Evolutionary conservation across 2,888 invertebrate species (phyloP), one percentile per base, ranked within the genome.

Genomic region (Nomada fabriciana): DNA sequence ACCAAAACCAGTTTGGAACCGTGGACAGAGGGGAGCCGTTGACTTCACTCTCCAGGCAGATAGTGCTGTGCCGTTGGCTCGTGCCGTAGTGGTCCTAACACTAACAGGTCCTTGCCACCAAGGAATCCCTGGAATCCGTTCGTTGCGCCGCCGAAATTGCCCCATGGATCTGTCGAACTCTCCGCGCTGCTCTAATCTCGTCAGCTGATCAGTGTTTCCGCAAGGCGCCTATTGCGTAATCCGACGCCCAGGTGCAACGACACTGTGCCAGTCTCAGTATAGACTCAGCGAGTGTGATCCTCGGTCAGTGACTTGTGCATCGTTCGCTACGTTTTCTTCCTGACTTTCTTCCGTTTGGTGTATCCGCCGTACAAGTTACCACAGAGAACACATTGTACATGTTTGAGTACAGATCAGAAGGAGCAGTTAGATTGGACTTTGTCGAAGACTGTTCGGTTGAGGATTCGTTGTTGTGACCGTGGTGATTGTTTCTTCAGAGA

Each of bases 51-150:
- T 89, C 86, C 80, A 82, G 89, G 87, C 93, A 94, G 94, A 94
- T 94, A 93, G 94, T 93, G 91, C 89, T 92, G 93, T 92, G 94
- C 93, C 93, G 94, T 94, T 93, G 94, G 91, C 92, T 92, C 93
- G 92, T 91, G 92, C 90, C 92, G 92, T 90, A 90, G 90, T 91
- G 91, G 90, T 91, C 88, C 90, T 86, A 87, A 90, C 88, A 89
- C 86, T 86, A 88, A 88, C 86, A 90, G 86, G 84, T 88, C 83
- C 87, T 85, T 85, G 85, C 84, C 89, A 89, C 78, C 84, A 87
- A 87, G 88, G 89, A 89, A 88, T 87, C 88, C 88, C 71, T 83
- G 80, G 88, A 85, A 87, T 83, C 83, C 79, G 76, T 81, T 77
- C 86, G 82, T 84, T 81, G 78, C 86, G 85, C 83, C 78, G 36